These are phyloP conservation scores for Mimumesa dahlbomi DNA, from an alignment of 2,888 invertebrate genomes.

Conservation along the genomic window DNA sequence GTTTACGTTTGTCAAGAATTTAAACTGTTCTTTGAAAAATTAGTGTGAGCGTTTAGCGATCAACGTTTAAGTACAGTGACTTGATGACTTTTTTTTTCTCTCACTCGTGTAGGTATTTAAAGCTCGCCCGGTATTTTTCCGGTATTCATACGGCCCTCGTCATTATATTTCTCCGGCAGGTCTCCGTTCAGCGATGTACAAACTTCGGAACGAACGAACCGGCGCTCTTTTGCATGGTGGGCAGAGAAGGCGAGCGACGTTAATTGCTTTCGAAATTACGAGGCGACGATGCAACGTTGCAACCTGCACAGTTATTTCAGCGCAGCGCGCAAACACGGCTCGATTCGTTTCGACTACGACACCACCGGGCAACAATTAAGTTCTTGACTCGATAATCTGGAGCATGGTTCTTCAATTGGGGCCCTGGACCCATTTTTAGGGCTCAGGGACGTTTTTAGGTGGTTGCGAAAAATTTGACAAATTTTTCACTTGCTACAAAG, in stretches of 20 bases:
- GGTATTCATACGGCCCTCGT: background rate
- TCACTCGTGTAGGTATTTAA: background rate
- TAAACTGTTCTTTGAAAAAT: too few species aligned
- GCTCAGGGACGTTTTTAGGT: too few species aligned
- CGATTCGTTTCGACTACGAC: constrained; percentile 5
- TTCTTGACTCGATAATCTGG: constrained; percentile 4
- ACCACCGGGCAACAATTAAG: constrained; percentile 15
- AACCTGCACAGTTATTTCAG: constrained; percentile 26
- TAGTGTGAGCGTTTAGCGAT: too few species aligned
- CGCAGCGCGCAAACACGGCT: constrained; percentile 6
- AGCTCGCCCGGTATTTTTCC: background rate
- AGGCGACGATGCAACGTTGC: constrained; percentile 18
- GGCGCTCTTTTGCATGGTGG: constrained; percentile 29
- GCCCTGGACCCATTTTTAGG: too few species aligned
- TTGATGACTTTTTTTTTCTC: background rate
- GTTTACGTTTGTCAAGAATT: too few species aligned
- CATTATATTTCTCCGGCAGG: constrained; percentile 7
- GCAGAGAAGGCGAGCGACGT: constrained; percentile 29
- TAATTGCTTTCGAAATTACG: constrained; percentile 55
- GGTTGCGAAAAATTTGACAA: too few species aligned
- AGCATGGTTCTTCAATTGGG: too few species aligned
- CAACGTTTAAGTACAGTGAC: too few species aligned
- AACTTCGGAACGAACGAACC: constrained; percentile 16
- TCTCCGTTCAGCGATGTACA: constrained; percentile 5
- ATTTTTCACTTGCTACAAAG: too few species aligned